Base-by-base conservation (phyloP, 2,888 invertebrate genomes). In the Cephus pygmeus region DNA sequence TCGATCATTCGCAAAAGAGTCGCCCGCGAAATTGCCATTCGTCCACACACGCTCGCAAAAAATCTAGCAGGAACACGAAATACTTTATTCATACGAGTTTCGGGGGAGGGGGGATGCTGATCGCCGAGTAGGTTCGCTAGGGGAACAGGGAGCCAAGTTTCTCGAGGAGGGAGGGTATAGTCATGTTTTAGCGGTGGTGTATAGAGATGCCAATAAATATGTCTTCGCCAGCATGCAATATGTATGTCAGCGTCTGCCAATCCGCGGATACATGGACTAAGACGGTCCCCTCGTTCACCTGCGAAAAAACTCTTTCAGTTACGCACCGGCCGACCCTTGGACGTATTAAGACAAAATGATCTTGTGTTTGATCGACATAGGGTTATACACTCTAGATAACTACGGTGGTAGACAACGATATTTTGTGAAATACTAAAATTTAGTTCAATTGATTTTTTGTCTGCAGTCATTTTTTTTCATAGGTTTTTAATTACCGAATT, bases 151-250 rank as follows among this genome's bases (percentile, higher is more conserved):
- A 69, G 71, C 73, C 71, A 73, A 73, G 73, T 11, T 30, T 15
- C 76, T 12, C 69, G 33, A 31, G 56, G 71, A 30, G 75, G 73
- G 69, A 76, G 69, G 56, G 40, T 12, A 34, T 36, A 77, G 84
- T 84, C 83, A 83, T 84, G 88, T 87, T 86, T 86, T 82, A 83
- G 86, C 86, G 80, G 82, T 82, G 76, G 84, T 85, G 87, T 84
- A 83, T 87, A 88, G 86, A 87, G 87, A 88, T 87, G 87, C 88
- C 90, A 88, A 90, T 89, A 89, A 90, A 90, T 90, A 89, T 89
- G 88, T 90, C 89, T 84, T 80, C 77, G 83, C 73, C 82, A 83
- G 81, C 88, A 90, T 90, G 90, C 88, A 90, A 90, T 90, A 90
- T 90, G 88, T 88, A 90, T 90, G 88, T 82, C 83, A 84, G 84